Conservation (phyloP, 2,888 invertebrate genomes). For the Ochropleura plecta region DNA sequence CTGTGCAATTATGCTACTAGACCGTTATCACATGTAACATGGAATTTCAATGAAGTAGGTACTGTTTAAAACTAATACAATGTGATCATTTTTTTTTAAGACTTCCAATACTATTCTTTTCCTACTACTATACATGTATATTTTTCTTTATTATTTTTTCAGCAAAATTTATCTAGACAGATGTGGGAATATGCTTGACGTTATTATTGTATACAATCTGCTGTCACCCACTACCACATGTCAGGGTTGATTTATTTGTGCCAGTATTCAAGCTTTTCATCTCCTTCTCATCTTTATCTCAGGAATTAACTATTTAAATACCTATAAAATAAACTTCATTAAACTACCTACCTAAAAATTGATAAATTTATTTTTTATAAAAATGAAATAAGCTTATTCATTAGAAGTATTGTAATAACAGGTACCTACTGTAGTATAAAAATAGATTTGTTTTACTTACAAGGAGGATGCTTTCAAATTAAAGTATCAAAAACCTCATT, state of each 20-base stretch:
- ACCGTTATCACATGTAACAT: conserved; percentile 7
- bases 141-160: too few species aligned
- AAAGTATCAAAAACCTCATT: not conserved
- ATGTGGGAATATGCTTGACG: not conserved
- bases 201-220: not conserved
- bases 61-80: not conserved
- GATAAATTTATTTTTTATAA: too few species aligned
- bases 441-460: not conserved
- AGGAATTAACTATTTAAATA: too few species aligned
- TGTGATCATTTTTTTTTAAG: not conserved
- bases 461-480: not conserved
- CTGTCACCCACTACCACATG: not conserved
- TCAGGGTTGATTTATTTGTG: not conserved
- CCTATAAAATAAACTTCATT: too few species aligned
- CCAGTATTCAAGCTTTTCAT: too few species aligned
- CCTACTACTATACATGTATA: too few species aligned
- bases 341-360: too few species aligned
- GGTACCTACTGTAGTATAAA: too few species aligned
- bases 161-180: not conserved
- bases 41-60: conserved; percentile 3
- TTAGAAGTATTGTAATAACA: not conserved
- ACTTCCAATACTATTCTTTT: not conserved
- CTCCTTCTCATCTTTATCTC: too few species aligned
- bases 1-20: conserved; percentile 20
- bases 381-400: too few species aligned